Base-by-base conservation (phyloP, 2,797 vertebrate species). In the Sebastes vulpes region DNA sequence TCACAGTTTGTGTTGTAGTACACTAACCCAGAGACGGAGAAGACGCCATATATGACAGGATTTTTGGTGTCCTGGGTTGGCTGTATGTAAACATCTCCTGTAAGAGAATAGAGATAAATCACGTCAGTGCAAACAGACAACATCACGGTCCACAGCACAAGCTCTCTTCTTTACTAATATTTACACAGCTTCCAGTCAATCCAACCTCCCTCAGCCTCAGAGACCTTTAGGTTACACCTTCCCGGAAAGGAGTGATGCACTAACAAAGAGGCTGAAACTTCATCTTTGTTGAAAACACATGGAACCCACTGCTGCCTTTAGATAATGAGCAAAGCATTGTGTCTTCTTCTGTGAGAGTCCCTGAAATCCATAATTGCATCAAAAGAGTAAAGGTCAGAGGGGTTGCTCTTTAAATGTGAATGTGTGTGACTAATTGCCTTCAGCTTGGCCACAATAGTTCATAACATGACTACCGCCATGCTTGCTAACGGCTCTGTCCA, bases 61-160 rank as follows among this genome's bases (percentile, higher is more conserved):
- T 99, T 99, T 94, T 99, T 99, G 77, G 95, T 97, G 87, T 99
- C 99, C 87, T 99, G 98, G 8, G 97, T 99, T 90, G 98, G 97
- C 92, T 99, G 98, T 82, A 99, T 97, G 94, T 99, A 99, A 90
- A 99, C 98, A 0, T 98, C 98, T 95, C 98, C 99, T 99, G 94
- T 61, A 89, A 91, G 82, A 89, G 32, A 83, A 60, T 77, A 71
- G 23, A 87, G 69, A 89, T 57, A 78, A 76, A 87, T 85, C 64
- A 79, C 1, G 7, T 90, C 79, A 81, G 56, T 38, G 63, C 58
- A 75, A 78, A 75, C 63, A 79, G 25, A 46, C 65, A 86, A 75
- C 78, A 77, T 72, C 75, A 79, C 20, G 59, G 59, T 83, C 31
- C 64, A 57, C 72, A 67, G 70, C 81, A 18, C 28, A 78, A 79